Base-by-base conservation (phyloP, 2,113 vertebrate genomes). In the Varanus komodoensis region DNA sequence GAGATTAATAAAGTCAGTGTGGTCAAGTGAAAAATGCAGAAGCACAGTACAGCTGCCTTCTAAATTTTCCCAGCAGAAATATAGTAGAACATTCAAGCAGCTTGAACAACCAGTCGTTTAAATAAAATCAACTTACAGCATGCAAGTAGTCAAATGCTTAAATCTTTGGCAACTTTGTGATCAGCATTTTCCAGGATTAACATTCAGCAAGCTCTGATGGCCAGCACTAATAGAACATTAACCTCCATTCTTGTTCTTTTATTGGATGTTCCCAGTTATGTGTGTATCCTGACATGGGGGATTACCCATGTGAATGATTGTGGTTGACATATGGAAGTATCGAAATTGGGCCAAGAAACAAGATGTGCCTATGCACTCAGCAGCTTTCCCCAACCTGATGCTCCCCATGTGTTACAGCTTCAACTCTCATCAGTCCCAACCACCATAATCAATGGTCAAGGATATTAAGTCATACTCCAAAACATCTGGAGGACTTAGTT, bases 1-100 rank as follows among this genome's bases (percentile, higher is more conserved):
- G 95, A 96, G 90, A 89, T 89, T 95, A 94, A 93, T 91, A 93
- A 92, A 93, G 89, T 91, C 82, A 57, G 54, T 92, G 87, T 11
- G 86, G 74, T 91, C 83, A 92, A 88, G 38, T 0, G 0, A 54
- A 71, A 78, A 25, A 61, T 61, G 57, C 57, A 61, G 57, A 61
- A 12, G 57, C 6, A 61, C 15, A 61, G 57, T 61, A 61, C 15
- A 61, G 57, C 9, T 73, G 3, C 32, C 71, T 73, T 4, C 14
- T 73, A 14, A 15, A 73, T 15, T 73, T 34, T 5, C 32, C 32
- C 25, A 81, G 50, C 67, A 17, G 69, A 90, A 38, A 67, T 19
- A 81, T 48, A 90, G 84, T 25, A 81, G 19, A 61, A 50, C 23
- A 88, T 57, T 93, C 82, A 27, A n/a, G 67, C 48, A 84, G 82